A percentile compares a stretch with the other conserved stretches of the same genome.
These are phyloP conservation scores for Tychaedon coryphoeus DNA, from an alignment of 2,113 vertebrate species.

Conservation along the genomic window DNA sequence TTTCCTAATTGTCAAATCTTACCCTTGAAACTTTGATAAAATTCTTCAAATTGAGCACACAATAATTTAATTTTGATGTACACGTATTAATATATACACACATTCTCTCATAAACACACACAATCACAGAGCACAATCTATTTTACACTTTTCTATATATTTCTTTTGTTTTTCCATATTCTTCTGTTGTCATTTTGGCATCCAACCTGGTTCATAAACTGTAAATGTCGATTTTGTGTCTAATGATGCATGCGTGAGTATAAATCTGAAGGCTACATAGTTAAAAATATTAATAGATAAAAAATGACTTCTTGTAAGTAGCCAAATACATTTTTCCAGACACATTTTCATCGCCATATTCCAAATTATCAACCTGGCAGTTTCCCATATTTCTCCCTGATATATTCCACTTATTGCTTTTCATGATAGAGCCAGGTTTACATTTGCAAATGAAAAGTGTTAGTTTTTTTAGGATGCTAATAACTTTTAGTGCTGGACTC, in stretches of 20 bases:
- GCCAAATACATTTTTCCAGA: not conserved
- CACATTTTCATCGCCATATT: not conserved
- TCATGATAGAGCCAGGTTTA: not conserved
- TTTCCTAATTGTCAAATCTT: not conserved
- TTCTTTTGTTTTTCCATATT: not conserved
- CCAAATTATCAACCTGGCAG: not conserved
- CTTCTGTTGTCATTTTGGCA: not conserved
- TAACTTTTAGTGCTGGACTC: not conserved
- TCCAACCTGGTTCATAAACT: not conserved
- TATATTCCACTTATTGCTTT: not conserved
- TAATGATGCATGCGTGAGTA: not conserved
- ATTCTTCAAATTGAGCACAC: not conserved
- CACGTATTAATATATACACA: not conserved
- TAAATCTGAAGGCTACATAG: not conserved
- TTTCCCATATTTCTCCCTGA: not conserved
- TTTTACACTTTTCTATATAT: not conserved
- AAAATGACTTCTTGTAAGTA: not conserved
- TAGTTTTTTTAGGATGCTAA: not conserved
- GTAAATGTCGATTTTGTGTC: not conserved
- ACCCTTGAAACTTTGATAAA: not conserved
- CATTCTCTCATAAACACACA: not conserved
- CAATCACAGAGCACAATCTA: not conserved
- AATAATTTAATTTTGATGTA: not conserved
- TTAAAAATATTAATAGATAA: not conserved
- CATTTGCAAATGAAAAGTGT: not conserved